phyloP scores from a whole-genome alignment of 2,113 vertebrate species.

The Vulpes ferrilata region DNA sequence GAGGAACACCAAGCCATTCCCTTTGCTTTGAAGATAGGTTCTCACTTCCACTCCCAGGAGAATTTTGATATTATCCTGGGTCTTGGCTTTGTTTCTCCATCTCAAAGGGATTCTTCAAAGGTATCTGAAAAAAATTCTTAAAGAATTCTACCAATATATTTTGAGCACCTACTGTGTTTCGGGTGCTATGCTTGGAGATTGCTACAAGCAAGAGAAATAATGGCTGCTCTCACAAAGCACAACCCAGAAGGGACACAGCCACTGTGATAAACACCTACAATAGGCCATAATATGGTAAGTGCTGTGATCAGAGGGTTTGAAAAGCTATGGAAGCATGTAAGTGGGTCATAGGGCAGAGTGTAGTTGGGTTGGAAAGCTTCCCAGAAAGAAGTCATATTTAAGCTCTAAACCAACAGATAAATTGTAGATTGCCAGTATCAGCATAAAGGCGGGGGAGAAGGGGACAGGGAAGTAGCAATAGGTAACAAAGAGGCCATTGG shows the following conservation, averaged over 20 bases:
- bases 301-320: not conserved
- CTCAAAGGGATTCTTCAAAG: not conserved
- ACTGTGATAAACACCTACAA: accelerated
- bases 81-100: not conserved
- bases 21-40: not conserved
- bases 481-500: not conserved
- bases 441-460: not conserved
- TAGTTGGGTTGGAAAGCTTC: not conserved
- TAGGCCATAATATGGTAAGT: not conserved
- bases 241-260: not conserved
- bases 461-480: no score
- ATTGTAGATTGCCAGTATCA: not conserved
- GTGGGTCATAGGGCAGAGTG: not conserved
- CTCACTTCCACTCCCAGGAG: not conserved
- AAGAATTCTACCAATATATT: not conserved
- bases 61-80: not conserved
- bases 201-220: not conserved
- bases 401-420: not conserved
- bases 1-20: not conserved
- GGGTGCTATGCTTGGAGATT: not conserved
- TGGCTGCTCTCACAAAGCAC: not conserved
- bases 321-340: not conserved
- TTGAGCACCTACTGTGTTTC: not conserved
- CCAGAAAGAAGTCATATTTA: not conserved
- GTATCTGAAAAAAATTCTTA: not conserved